Evolutionary conservation across 1,140 invertebrate species (phyloP).

Genomic region (Drosophila repleta): DNA sequence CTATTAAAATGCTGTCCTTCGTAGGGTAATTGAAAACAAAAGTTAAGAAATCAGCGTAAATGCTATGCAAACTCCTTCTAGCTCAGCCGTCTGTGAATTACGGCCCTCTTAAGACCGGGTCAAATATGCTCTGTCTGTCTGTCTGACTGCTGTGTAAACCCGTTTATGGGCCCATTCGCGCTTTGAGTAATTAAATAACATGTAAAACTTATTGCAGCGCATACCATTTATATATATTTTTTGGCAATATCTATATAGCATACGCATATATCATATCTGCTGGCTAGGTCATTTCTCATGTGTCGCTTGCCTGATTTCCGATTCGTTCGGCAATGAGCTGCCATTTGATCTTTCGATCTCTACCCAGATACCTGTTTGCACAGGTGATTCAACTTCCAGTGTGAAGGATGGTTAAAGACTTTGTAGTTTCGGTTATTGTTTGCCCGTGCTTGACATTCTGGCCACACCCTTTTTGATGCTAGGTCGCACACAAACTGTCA

Average conservation of each 20-base stretch:
- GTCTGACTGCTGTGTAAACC: conserved; percentile 57
- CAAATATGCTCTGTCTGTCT: not conserved
- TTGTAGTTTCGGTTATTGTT: conserved; percentile 2
- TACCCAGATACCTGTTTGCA: conserved; percentile 41
- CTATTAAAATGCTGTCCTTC: conserved; percentile 61
- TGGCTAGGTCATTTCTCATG: conserved; percentile 64
- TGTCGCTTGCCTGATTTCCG: conserved; percentile 62
- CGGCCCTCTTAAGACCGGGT: conserved; percentile 42
- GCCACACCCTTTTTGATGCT: conserved; percentile 58
- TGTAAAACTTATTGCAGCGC: conserved; percentile 72
- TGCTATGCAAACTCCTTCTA: conserved; percentile 61
- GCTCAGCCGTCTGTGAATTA: conserved; percentile 76
- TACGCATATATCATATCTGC: conserved; percentile 27
- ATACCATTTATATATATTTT: conserved; percentile 53
- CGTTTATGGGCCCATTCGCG: conserved; percentile 26
- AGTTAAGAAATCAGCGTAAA: conserved; percentile 53
- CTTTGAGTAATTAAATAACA: conserved; percentile 69
- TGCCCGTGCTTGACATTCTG: conserved; percentile 42
- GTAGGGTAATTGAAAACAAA: conserved; percentile 62
- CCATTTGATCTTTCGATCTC: conserved; percentile 73
- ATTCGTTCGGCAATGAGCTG: conserved; percentile 72
- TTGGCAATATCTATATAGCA: conserved; percentile 54
- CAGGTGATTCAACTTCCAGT: conserved; percentile 73
- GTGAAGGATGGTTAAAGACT: conserved; percentile 57
- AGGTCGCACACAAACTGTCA: conserved; percentile 9